A percentile compares a stretch with the other conserved stretches of the same genome.
These are phyloP conservation scores for Cryptotermes secundus DNA, from an alignment of 1,140 invertebrate species.

Conservation along the genomic window DNA sequence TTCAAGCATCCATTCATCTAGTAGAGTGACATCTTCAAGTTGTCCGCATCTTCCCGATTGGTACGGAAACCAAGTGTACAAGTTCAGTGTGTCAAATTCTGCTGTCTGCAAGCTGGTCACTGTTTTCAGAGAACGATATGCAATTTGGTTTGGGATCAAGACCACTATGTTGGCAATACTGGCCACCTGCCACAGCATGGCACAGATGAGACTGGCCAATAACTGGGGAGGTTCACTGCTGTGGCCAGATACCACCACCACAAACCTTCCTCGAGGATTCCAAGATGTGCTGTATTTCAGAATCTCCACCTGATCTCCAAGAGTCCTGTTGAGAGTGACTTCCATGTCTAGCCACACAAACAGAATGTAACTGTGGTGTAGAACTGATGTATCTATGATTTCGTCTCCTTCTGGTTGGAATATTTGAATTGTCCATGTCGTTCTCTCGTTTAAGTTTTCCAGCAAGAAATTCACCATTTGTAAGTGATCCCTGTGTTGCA, in stretches of 20 bases:
- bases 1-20: neutral
- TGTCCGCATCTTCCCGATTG: neutral
- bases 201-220: neutral
- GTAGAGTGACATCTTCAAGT: neutral
- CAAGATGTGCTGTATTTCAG: neutral
- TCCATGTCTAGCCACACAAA: neutral
- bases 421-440: no score
- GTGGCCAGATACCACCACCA: neutral
- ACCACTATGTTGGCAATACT: neutral
- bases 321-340: neutral
- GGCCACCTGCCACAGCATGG: neutral
- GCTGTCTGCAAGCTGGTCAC: neutral
- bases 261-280: neutral
- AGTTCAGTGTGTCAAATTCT: neutral
- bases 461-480: no score
- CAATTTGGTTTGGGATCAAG: neutral
- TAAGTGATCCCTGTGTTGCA: no score
- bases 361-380: neutral
- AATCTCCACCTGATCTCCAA: neutral
- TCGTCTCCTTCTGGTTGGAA: no score
- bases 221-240: neutral
- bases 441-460: no score
- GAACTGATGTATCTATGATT: no score
- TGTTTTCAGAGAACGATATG: neutral
- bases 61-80: neutral